These are phyloP conservation scores for Temnopleurus reevesii DNA, from an alignment of 53 echinoderm and acorn worm species.

Conservation along the genomic window DNA sequence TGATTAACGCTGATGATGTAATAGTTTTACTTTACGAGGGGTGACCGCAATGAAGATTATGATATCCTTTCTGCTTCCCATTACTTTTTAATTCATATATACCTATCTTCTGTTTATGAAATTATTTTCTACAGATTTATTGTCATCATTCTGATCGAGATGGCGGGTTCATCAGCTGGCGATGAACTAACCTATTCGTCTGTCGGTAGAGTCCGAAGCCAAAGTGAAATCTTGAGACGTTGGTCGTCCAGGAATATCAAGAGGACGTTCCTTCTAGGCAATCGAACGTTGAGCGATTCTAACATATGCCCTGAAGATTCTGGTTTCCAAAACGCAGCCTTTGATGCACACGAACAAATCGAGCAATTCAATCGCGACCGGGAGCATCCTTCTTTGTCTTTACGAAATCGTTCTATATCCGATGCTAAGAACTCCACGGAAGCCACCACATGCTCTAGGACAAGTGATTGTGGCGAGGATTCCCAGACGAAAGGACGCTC, in stretches of 20 bases:
- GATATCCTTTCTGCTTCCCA: too few species aligned
- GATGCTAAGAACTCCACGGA: neutral
- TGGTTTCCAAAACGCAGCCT: neutral
- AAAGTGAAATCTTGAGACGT: constrained; percentile 5
- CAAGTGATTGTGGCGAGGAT: neutral
- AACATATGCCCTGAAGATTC: neutral
- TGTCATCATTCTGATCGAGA: neutral
- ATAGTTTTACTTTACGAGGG: too few species aligned
- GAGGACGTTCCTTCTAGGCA: neutral
- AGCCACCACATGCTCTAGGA: neutral
- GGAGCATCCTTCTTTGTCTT: neutral
- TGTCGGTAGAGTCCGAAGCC: neutral
- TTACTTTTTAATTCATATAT: too few species aligned
- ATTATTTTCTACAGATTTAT: neutral
- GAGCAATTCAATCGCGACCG: neutral
- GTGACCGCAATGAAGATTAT: too few species aligned
- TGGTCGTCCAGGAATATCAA: neutral
- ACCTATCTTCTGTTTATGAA: too few species aligned
- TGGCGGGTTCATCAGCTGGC: neutral
- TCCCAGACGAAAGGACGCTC: neutral
- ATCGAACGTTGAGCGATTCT: neutral
- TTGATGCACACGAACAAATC: neutral
- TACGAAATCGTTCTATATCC: too few species aligned
- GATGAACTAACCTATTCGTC: neutral
- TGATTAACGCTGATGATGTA: too few species aligned